Evolutionary conservation across 2,113 vertebrate species (phyloP), one percentile per base, ranked within the genome.

Genomic region (Odocoileus virginianus): DNA sequence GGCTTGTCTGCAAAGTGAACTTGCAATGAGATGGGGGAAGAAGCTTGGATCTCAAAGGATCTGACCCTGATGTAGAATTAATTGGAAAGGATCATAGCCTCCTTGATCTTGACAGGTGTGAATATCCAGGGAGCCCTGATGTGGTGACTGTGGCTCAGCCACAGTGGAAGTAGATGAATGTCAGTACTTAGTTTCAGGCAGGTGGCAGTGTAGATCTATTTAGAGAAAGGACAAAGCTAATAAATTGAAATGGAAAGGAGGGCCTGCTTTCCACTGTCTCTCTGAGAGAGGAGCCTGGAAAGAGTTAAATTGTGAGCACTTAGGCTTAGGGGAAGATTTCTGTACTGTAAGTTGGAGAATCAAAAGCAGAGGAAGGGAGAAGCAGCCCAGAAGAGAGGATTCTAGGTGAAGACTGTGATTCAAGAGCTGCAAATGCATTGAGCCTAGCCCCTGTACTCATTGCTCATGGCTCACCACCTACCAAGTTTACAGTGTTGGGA

Each of bases 361-460:
- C 2, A 28, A 74, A 94, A 84, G 4, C 87, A 84, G 40, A 9
- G 45, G 47, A 67, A 36, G 12, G 47, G n/a, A 67, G 16, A 17
- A 87, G 60, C 79, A 76, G 50, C 12, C 21, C 33, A 43, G 17
- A 15, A 52, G 19, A 84, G 13, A 57, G 45, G 7, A 5, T 83
- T 54, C 25, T 47, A n/a, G 50, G 54, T 23, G 57, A 58, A 52
- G 36, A 2, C 58, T 85, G 25, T 64, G 40, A 36, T n/a, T 57
- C 54, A 40, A n/a, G 43, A 83, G 61, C 13, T 76, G 27, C 21
- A 12, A 10, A 27, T 36, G 6, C 19, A 12, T 78, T 33, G 23
- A 61, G 3, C 6, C 15, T 64, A 5, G 23, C 19, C 55, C 10
- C 40, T 36, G 21, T 6, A 7, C 0, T 2, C 27, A 27, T 8